These are phyloP conservation scores for Apamea anceps DNA, from an alignment of 2,888 invertebrate species.

Conservation along the genomic window DNA sequence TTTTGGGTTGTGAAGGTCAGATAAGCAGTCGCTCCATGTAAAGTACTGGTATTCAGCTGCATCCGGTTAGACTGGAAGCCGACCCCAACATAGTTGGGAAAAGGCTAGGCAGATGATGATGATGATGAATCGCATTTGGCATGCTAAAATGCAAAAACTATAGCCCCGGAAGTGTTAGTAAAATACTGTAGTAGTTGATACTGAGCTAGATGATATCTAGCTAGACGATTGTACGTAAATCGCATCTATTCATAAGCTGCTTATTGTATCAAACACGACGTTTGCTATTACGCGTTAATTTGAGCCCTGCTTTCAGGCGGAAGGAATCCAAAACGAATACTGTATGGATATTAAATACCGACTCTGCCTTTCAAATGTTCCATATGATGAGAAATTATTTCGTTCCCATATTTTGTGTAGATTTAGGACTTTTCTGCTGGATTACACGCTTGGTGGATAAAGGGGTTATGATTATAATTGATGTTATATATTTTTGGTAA, in stretches of 20 bases:
- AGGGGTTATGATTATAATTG: conserved; percentile 16
- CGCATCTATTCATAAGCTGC: conserved; percentile 22
- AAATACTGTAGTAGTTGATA: neutral
- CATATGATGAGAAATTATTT: conserved; percentile 15
- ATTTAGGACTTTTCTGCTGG: neutral
- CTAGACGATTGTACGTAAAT: neutral
- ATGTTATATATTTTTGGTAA: neutral
- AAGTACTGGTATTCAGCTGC: too few species aligned
- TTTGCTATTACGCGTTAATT: conserved; percentile 10
- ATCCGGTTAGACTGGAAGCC: too few species aligned
- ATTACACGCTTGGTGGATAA: conserved; percentile 1
- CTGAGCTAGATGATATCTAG: neutral
- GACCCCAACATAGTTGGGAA: too few species aligned
- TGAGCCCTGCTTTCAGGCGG: neutral
- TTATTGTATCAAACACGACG: conserved; percentile 8
- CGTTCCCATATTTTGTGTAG: conserved; percentile 11
- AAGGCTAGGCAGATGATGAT: too few species aligned
- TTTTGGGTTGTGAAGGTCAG: too few species aligned
- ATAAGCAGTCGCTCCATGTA: too few species aligned
- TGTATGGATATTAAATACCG: conserved; percentile 10
- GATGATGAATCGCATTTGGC: too few species aligned
- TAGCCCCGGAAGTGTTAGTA: neutral
- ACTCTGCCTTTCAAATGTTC: conserved; percentile 25
- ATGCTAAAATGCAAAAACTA: neutral
- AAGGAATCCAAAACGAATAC: conserved; percentile 2